Conservation (phyloP, 1,140 invertebrate genomes). For the Wiebesia pumilae region DNA sequence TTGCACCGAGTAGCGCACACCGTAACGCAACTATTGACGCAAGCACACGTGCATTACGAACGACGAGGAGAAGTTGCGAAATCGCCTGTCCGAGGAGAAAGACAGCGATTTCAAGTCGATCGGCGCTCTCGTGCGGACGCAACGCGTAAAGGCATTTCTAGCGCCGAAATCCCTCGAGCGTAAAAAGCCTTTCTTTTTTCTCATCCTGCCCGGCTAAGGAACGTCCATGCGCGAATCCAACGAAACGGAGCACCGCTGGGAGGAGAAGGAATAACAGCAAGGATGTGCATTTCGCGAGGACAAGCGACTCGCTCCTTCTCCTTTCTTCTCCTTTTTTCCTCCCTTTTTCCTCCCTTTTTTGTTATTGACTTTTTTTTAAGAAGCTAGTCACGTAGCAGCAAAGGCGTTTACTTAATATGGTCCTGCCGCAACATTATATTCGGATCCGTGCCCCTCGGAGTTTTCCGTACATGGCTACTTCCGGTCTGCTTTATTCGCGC, state of each 20-base stretch:
- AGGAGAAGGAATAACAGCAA: constrained; percentile 20
- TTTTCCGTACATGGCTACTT: constrained; percentile 66
- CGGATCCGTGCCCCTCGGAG: constrained; percentile 54
- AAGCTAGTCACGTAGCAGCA: constrained; percentile 54
- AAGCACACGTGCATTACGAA: not conserved
- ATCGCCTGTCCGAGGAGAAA: not conserved
- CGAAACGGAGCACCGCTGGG: not conserved
- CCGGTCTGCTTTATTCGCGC: constrained; percentile 57
- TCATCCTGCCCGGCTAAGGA: not conserved
- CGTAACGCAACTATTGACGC: too few species aligned
- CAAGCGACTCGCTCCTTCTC: not conserved
- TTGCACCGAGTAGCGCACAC: too few species aligned
- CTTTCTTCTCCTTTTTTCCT: not conserved
- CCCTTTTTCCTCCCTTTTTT: not conserved
- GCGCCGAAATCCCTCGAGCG: constrained; percentile 5
- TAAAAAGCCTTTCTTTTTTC: constrained; percentile 27
- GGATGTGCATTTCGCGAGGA: constrained; percentile 16
- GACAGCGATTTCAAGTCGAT: not conserved
- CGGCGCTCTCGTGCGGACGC: not conserved
- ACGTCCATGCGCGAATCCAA: not conserved
- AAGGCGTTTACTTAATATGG: constrained; percentile 54
- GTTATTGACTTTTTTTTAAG: constrained; percentile 41
- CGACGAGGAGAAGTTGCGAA: not conserved
- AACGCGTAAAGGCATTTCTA: constrained; percentile 30
- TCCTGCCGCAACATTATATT: constrained; percentile 59